These are phyloP conservation scores for Panthera tigris DNA, from an alignment of 2,113 vertebrate genomes.

Conservation along the genomic window DNA sequence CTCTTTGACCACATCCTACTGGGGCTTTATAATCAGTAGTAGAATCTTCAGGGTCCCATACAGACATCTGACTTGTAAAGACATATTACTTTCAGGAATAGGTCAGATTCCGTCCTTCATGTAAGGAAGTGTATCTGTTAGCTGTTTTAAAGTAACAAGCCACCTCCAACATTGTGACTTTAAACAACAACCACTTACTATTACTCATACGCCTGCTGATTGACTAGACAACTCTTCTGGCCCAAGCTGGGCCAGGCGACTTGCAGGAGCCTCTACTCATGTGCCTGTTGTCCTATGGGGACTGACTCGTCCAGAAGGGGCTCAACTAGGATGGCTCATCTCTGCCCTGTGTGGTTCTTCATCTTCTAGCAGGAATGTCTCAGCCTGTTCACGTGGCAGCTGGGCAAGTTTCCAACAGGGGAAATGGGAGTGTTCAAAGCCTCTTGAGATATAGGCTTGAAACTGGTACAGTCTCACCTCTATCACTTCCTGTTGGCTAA, in stretches of 20 bases:
- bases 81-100: background rate
- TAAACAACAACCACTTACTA: background rate
- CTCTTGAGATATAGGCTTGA: background rate
- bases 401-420: background rate
- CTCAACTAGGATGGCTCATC: background rate
- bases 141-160: background rate
- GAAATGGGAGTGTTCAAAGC: background rate
- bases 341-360: background rate
- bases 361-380: background rate
- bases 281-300: background rate
- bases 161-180: background rate
- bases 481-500: background rate
- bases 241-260: background rate
- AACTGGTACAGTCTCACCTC: background rate
- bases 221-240: background rate
- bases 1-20: background rate
- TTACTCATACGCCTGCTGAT: background rate
- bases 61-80: background rate
- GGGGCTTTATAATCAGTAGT: background rate
- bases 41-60: background rate
- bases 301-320: background rate
- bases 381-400: background rate
- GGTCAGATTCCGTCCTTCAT: conserved; percentile 13
- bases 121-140: background rate
- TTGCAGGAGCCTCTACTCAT: rapidly evolving